Conservation (phyloP, 1,140 invertebrate genomes). For the Drosophila kikkawai region DNA sequence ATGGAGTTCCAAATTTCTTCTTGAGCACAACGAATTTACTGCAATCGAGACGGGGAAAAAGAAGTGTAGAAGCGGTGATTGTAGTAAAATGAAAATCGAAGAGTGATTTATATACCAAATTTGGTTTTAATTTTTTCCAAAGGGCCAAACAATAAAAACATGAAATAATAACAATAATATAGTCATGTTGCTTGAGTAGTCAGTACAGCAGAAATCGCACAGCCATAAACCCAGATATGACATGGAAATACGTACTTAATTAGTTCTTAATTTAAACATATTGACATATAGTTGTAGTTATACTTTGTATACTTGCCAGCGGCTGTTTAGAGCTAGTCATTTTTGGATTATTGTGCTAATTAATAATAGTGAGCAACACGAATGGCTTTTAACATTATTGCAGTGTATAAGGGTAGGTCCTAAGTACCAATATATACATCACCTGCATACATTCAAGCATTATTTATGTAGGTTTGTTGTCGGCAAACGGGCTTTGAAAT, state of each 20-base stretch:
- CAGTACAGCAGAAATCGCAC: slow-evolving; percentile 17
- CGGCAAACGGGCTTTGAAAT: slow-evolving; percentile 38
- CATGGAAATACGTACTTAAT: slow-evolving; percentile 61
- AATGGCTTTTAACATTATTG: slow-evolving; percentile 64
- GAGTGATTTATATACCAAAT: slow-evolving; percentile 33
- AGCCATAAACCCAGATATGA: slow-evolving; percentile 26
- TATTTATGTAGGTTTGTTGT: slow-evolving; percentile 33
- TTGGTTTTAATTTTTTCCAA: slow-evolving; percentile 9
- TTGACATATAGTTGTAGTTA: slow-evolving; percentile 11
- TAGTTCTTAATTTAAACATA: slow-evolving; percentile 55
- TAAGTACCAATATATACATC: slow-evolving; percentile 45
- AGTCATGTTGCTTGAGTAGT: slow-evolving; percentile 69
- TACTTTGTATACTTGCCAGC: slow-evolving; percentile 30
- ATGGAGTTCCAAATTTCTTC: not conserved
- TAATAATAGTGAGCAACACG: slow-evolving; percentile 50
- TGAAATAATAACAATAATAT: slow-evolving; percentile 36
- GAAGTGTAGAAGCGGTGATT: not conserved
- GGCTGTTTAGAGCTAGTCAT: slow-evolving; percentile 78
- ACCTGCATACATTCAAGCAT: slow-evolving; percentile 25
- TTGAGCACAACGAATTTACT: slow-evolving; percentile 52
- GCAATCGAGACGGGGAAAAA: not conserved
- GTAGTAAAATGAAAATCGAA: slow-evolving; percentile 18
- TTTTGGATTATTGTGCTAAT: slow-evolving; percentile 57
- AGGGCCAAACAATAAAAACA: slow-evolving; percentile 17
- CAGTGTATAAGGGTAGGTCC: slow-evolving; percentile 40